Evolutionary conservation across 2,113 vertebrate species (phyloP).

Genomic region (Capreolus pygargus): DNA sequence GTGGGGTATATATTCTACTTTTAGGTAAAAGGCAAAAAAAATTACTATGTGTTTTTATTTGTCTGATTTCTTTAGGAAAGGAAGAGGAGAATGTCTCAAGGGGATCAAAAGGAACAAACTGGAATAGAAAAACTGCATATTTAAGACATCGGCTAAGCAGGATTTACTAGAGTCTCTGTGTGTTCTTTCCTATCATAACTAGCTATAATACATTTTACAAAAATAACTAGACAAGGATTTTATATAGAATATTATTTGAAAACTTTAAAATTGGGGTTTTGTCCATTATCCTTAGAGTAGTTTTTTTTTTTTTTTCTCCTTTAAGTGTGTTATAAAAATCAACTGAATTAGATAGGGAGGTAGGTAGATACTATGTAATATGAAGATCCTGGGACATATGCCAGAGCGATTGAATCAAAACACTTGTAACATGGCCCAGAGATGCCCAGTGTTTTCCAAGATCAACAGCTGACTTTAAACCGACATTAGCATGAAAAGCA

Average conservation of each 20-base stretch:
- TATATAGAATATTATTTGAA: neutral
- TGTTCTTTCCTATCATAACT: neutral
- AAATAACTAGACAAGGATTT: neutral
- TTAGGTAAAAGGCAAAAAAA: neutral
- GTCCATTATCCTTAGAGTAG: neutral
- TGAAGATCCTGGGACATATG: neutral
- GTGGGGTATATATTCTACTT: neutral
- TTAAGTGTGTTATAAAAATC: neutral
- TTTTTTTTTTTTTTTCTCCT: neutral
- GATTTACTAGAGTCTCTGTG: neutral
- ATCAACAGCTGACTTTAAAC: neutral
- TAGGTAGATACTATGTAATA: neutral
- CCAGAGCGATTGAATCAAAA: neutral
- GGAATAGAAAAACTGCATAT: neutral
- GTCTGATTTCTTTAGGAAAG: neutral
- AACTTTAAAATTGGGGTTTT: neutral
- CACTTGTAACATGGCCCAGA: neutral
- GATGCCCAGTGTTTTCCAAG: neutral
- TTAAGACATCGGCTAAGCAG: neutral
- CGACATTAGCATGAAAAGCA: neutral
- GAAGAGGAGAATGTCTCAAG: neutral
- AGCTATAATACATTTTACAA: neutral
- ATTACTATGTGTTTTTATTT: neutral
- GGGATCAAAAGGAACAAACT: neutral
- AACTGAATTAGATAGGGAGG: neutral